These are phyloP conservation scores for Lasioglossum zephyrum DNA, from an alignment of 2,888 invertebrate species.

Conservation along the genomic window DNA sequence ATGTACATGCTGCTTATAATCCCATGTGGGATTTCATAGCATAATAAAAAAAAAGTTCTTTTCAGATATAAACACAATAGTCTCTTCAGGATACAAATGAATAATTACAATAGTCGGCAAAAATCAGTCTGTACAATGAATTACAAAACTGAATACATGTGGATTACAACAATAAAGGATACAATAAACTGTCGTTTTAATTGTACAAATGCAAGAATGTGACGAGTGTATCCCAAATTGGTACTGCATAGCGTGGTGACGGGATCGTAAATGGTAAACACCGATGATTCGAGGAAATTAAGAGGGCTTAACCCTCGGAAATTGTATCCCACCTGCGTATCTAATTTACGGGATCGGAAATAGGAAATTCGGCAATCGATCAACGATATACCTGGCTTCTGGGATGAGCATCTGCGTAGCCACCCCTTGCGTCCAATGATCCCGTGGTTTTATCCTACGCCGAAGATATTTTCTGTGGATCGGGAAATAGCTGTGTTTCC, in stretches of 20 bases:
- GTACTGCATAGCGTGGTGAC: not conserved
- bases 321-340: constrained; percentile 45
- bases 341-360: constrained; percentile 55
- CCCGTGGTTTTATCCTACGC: not conserved
- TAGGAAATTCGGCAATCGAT: constrained; percentile 67
- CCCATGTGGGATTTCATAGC: no score
- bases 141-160: no score
- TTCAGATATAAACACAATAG: no score
- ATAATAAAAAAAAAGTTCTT: no score
- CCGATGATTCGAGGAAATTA: constrained; percentile 41
- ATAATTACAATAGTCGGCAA: no score
- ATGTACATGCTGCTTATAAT: no score
- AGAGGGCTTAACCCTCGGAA: constrained; percentile 21
- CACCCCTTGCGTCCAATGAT: not conserved
- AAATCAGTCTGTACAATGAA: no score
- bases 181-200: not conserved
- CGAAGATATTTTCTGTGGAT: not conserved
- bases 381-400: constrained; percentile 46
- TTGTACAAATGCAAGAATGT: not conserved
- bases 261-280: not conserved
- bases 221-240: not conserved
- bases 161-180: no score
- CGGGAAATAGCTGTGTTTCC: constrained; percentile 21
- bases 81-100: no score
- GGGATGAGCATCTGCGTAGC: not conserved